Base-by-base conservation (phyloP, 2,113 vertebrate species). In the Pollimyrus isidori region DNA sequence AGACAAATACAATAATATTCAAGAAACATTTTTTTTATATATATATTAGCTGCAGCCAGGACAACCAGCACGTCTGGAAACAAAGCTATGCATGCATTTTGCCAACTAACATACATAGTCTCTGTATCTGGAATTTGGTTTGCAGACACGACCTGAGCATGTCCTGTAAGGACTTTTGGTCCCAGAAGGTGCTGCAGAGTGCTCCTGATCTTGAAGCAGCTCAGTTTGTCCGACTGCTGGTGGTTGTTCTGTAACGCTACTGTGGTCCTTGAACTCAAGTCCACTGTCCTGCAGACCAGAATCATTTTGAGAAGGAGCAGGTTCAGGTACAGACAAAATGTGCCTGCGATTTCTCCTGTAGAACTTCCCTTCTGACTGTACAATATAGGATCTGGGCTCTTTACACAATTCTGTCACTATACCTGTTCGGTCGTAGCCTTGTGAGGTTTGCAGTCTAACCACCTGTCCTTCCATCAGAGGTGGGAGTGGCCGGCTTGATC, bases 261-360 rank as follows among this genome's bases (percentile, higher is more conserved):
- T 58, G 56, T 58, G 19, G 56, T 58, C 21, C 56, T 58, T 7
- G 21, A 7, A 58, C 56, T 23, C 56, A 58, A 58, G 5, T 62
- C 56, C 23, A 7, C 58, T 62, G 73, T 80, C 73, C 26, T 30
- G 69, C 35, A 21, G 42, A n/a, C 3, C 23, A 86, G 45, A 3
- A 0, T 50, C 42, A 3, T 50, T 48, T 13, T 86, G 45, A 26
- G 21, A 26, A 26, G 45, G 84, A 4, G 48, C 21, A 26, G 46
- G n/a, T 4, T 52, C 84, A n/a, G 84, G 2, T 21, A 86, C 48
- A 49, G 42, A 48, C 19, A 50, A 26, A 13, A 50, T 49, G 48
- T 86, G 84, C n/a, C 84, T 49, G 19, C 10, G 21, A 49, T 86
- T 86, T 26, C 46, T n/a, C n/a, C 48, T 86, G 88, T 89, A 89